phyloP scores from a whole-genome alignment of 2,888 invertebrate species.

The Platypus cylindrus region DNA sequence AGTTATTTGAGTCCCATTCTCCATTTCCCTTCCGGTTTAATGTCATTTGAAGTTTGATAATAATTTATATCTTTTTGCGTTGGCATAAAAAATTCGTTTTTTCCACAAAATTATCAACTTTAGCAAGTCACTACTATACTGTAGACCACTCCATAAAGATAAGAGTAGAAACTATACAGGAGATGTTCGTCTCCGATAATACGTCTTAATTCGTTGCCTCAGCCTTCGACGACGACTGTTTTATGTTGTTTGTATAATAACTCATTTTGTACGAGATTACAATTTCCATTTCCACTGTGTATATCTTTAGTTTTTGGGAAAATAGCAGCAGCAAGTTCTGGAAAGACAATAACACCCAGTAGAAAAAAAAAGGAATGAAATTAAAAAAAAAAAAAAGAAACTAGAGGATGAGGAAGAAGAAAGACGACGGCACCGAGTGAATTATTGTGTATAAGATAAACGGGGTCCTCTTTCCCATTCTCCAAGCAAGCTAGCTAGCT shows the following conservation, averaged over 20 bases:
- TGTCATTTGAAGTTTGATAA: too few relatives aligned
- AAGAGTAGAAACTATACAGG: too few relatives aligned
- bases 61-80: too few relatives aligned
- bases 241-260: too few relatives aligned
- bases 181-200: too few relatives aligned
- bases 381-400: conserved; percentile 36
- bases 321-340: conserved; percentile 15
- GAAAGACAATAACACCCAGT: conserved; percentile 3
- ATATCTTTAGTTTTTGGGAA: conserved; percentile 35
- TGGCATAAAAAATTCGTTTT: too few relatives aligned
- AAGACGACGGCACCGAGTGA: conserved; percentile 36
- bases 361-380: conserved; percentile 17
- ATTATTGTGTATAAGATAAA: conserved; percentile 60
- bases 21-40: too few relatives aligned
- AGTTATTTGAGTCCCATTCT: too few relatives aligned
- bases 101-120: too few relatives aligned
- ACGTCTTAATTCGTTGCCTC: conserved; percentile 30
- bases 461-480: conserved; percentile 56
- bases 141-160: too few relatives aligned
- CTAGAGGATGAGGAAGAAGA: conserved; percentile 34
- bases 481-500: too few relatives aligned
- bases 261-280: conserved; percentile 36
- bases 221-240: conserved; percentile 16
- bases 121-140: too few relatives aligned
- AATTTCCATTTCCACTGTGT: conserved; percentile 37